Base-by-base conservation (phyloP, 1,140 invertebrate species). In the Caenorhabditis briggsae region DNA sequence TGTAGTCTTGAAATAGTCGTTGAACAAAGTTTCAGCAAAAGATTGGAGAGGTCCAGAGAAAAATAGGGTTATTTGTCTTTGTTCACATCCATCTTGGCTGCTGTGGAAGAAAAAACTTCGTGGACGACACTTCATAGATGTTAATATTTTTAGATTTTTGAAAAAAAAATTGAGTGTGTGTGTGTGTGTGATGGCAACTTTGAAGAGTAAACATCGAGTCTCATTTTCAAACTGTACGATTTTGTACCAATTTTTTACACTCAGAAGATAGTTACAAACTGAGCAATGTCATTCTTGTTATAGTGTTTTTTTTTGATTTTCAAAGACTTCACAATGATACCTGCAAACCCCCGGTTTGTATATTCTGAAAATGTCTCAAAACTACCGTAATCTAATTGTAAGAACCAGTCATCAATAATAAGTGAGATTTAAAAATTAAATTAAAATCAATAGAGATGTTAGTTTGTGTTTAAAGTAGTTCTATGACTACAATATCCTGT, bases 1-100 rank as follows among this genome's bases (percentile, higher is more conserved):
- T 46, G 12, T 23, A n/a, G n/a, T 78, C 20, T 50, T 53, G 18
- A 78, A 78, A 50, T 50, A 78, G 70, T 46, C 5, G 46, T 20
- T 20, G 41, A 70, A 70, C 64, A 70, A 70, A 46, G 33, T 70
- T 43, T 70, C 64, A 70, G 64, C 11, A 43, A 70, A 46, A 70
- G 14, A 12, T n/a, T 20, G 8, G 18, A 70, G 64, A 70, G 14
- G 6, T 70, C 18, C 12, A 70, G 64, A 70, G 12, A 70, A 70
- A 70, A 43, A 70, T 43, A 46, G 18, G 11, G 33, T 43, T 70
- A 46, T 70, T 70, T 70, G 41, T 70, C 64, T 70, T 70, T 70
- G 59, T 70, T 46, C 59, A 61, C 59, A 25, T 61, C 14, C 20
- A 6, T 43, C 41, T 18, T 70, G 14, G 1, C 64, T 18, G 41